Evolutionary conservation across 2,888 invertebrate species (phyloP), one percentile per base, ranked within the genome.

Genomic region (Hirtodrosophila alboralis): DNA sequence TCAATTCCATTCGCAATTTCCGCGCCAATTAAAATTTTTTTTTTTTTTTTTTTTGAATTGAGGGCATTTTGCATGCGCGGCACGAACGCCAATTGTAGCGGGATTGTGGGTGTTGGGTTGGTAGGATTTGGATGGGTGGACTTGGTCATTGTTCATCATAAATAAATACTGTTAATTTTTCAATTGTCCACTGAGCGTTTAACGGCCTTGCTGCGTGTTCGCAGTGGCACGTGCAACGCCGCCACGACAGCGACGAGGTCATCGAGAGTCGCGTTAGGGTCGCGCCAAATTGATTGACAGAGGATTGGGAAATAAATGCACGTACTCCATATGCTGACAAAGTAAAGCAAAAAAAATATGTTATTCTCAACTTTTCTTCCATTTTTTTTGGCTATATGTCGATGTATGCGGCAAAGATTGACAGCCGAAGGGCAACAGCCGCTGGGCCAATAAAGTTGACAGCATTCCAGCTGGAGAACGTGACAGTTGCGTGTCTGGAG

Each of bases 91-190:
- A 6, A 14, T 13, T 28, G 16, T 14, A 2, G 14, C 16, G 18
- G 13, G 14, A 23, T 1, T 23, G 27, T 3, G 9, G n/a, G 18
- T 3, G 18, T 5, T 1, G 12, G 9, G 21, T 18, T 6, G 7
- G 4, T 12, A 27, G 48, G 16, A 21, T 2, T n/a, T 26, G 12
- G 13, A 27, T 12, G 8, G 3, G n/a, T 26, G 48, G 14, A 23
- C 36, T 37, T 48, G 18, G 27, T 14, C 47, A 52, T 77, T 74
- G 71, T 71, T 78, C 85, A 66, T 64, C 79, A 85, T 79, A 85
- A 85, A 79, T 85, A 85, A 79, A 79, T 85, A 79, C 83, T 79
- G 85, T 79, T 79, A 85, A 79, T 79, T 85, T 85, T 79, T 79
- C 79, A 79, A 79, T 79, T 85, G 83, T 83, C 65, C 72, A 44